Percentiles rank a stretch among this genome's conserved stretches.
Evolutionary conservation across 2,888 invertebrate species (phyloP).

Genomic region (Biston stratarius): DNA sequence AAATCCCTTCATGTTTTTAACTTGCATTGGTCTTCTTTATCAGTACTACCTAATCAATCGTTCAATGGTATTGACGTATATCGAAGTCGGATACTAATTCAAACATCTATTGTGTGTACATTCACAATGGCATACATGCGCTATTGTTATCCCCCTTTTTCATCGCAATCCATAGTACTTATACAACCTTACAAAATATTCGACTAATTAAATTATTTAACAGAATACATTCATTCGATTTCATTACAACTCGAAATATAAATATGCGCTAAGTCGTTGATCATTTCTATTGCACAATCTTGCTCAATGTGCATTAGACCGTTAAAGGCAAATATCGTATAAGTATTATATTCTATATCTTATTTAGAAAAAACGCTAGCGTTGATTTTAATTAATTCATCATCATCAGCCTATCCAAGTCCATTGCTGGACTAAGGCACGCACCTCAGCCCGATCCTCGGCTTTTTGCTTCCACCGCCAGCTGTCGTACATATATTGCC

Average conservation of each 20-base stretch:
- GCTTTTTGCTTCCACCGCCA: no score
- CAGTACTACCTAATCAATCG: slow-evolving; percentile 23
- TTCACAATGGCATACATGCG: slow-evolving; percentile 26
- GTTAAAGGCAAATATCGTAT: slow-evolving; percentile 5
- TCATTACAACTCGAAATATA: neutral
- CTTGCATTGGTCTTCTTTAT: neutral
- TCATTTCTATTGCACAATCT: neutral
- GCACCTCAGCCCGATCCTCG: no score
- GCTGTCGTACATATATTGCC: no score
- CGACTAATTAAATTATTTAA: slow-evolving; percentile 12
- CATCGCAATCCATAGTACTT: slow-evolving; percentile 14
- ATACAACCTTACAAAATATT: neutral
- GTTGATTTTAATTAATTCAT: neutral
- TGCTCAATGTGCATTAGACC: neutral
- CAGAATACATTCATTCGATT: slow-evolving; percentile 5
- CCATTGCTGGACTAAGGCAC: no score
- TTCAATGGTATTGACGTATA: slow-evolving; percentile 36
- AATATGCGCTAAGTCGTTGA: neutral
- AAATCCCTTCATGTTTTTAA: neutral
- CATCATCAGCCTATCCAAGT: no score
- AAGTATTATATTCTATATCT: neutral
- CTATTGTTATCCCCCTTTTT: slow-evolving; percentile 29
- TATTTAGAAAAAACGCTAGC: neutral
- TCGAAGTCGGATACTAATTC: slow-evolving; percentile 35
- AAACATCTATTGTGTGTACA: slow-evolving; percentile 37